Evolutionary conservation across 2,113 vertebrate species (phyloP), one percentile per base, ranked within the genome.

Genomic region (Mirza zaza): DNA sequence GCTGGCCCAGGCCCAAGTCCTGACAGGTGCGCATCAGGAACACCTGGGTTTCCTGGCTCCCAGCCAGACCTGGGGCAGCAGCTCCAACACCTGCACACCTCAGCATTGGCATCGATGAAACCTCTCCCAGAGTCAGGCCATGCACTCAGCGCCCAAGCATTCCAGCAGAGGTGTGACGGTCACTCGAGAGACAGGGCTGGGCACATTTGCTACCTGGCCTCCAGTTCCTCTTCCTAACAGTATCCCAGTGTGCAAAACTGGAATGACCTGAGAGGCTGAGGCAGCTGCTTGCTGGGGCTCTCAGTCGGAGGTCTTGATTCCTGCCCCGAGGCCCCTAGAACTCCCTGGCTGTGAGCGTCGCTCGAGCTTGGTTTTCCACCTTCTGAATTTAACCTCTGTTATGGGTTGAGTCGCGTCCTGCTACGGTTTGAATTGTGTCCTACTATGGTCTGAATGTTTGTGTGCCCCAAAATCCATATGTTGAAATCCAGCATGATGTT

Each of bases 11-110:
- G 21, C 32, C 63, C 20, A 14, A 48, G 18, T 11, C 68, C 52
- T 14, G 6, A 14, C 13, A 0, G 0, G n/a, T 8, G 34, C 52
- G 12, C 5, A 0, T 55, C 75, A 17, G 17, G n/a, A 32, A 48
- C 73, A 45, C 81, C 91, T 63, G 88, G 73, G 75, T 17, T 39
- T 83, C 70, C 45, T 61, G 94, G 82, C 70, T 14, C 65, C 70
- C 6, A 0, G 75, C 82, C 85, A 89, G 95, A 25, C 20, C 71
- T 8, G 7, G 13, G 75, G 96, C 84, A 32, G 83, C 32, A 12
- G 1, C 50, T 75, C 18, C 8, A 34, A 50, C 12, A 15, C 75
- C 42, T 70, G 36, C 5, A 10, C 10, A 25, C 59, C 65, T 21
- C 67, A 15, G 34, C 20, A 4, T 39, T 79, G 39, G 7, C 52